Evolutionary conservation across 1,140 invertebrate genomes (phyloP).

Genomic region (Drosophila quadrilineata): DNA sequence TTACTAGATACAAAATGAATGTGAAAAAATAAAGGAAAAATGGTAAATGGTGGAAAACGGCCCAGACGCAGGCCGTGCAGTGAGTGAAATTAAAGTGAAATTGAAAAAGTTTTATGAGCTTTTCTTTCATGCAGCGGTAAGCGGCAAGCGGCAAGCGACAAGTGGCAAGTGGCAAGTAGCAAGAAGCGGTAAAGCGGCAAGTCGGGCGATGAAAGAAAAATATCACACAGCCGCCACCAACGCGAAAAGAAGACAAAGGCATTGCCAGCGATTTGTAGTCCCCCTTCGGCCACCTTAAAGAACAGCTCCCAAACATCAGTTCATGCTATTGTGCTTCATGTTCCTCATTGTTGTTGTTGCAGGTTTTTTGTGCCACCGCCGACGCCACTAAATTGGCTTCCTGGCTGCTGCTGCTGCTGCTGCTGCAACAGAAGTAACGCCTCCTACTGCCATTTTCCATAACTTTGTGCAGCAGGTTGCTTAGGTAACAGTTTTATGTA

Average conservation of each 20-base stretch:
- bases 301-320: neutral
- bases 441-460: too few species aligned
- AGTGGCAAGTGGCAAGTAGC: slow-evolving; percentile 5
- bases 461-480: slow-evolving; percentile 76
- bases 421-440: too few species aligned
- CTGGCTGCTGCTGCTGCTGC: too few species aligned
- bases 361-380: slow-evolving; percentile 28
- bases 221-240: slow-evolving; percentile 68
- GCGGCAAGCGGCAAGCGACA: slow-evolving; percentile 7
- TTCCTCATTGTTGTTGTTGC: slow-evolving; percentile 7
- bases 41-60: too few species aligned
- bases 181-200: slow-evolving; percentile 21
- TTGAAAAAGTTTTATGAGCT: slow-evolving; percentile 81
- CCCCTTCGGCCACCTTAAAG: too few species aligned
- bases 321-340: neutral
- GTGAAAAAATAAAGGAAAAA: slow-evolving; percentile 36
- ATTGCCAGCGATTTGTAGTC: slow-evolving; percentile 31
- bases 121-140: slow-evolving; percentile 57
- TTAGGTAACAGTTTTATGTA: slow-evolving; percentile 77
- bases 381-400: slow-evolving; percentile 59
- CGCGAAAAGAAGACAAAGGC: slow-evolving; percentile 71
- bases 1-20: slow-evolving; percentile 63
- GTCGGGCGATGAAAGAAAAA: slow-evolving; percentile 59
- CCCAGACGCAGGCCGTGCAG: slow-evolving; percentile 27
- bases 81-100: slow-evolving; percentile 74